A percentile compares a stretch with the other conserved stretches of the same genome.
Evolutionary conservation across 2,113 vertebrate species (phyloP).

Genomic region (human (Homo sapiens)): GRCh38 chr9:124689001-124689500

Average conservation of each 20-base stretch:
- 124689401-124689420: slow-evolving; percentile 40
- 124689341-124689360: not conserved
- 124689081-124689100: slow-evolving; percentile 29
- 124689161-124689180: slow-evolving; percentile 31
- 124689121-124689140: not conserved
- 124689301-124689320: not conserved
- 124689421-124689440: not conserved
- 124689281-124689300: not conserved
- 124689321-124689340: slow-evolving; percentile 19
- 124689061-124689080: not conserved
- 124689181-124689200: slow-evolving; percentile 37
- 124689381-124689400: slow-evolving; percentile 40
- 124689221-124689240: not conserved
- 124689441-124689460: not conserved
- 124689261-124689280: not conserved
- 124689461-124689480: slow-evolving; percentile 2
- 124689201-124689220: slow-evolving; percentile 42
- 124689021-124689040: slow-evolving; percentile 36
- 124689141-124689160: slow-evolving; percentile 11
- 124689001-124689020: not conserved
- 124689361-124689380: slow-evolving; percentile 38
- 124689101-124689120: not conserved
- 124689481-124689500: slow-evolving; percentile 24
- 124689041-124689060: not conserved
- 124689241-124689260: slow-evolving; percentile 29